phyloP scores from a whole-genome alignment of 2,797 vertebrate species.

The Myotis myotis region DNA sequence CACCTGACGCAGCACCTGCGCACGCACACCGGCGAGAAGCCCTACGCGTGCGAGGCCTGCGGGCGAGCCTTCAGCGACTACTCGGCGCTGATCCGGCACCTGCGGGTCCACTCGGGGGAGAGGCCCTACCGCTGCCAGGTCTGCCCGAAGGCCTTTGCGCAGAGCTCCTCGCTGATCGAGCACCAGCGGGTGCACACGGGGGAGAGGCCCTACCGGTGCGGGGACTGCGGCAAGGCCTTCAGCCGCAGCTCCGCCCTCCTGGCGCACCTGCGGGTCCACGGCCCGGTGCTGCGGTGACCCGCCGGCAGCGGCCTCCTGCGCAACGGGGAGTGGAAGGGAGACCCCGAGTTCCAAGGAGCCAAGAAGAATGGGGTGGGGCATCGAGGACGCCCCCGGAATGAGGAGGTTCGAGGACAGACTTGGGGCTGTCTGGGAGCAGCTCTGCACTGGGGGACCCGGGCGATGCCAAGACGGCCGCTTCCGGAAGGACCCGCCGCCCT shows the following conservation, averaged over 20 bases:
- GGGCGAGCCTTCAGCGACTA: slow-evolving; percentile 48
- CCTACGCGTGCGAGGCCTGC: neutral
- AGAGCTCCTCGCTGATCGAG: slow-evolving; percentile 16
- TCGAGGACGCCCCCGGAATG: neutral
- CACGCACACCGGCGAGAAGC: slow-evolving; percentile 35
- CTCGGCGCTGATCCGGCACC: slow-evolving; percentile 26
- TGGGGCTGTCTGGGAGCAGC: neutral
- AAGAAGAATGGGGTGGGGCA: no score
- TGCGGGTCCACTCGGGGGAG: slow-evolving; percentile 45
- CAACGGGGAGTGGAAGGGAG: neutral
- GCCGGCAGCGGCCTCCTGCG: no score
- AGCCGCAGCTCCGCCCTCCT: slow-evolving; percentile 2
- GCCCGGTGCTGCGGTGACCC: neutral
- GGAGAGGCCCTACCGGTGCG: neutral
- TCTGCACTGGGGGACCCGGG: neutral
- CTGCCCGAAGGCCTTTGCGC: slow-evolving; percentile 6
- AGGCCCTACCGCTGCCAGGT: slow-evolving; percentile 21
- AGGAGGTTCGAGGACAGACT: neutral
- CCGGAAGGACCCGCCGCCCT: neutral
- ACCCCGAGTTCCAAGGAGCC: neutral
- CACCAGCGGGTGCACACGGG: neutral
- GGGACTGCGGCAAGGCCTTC: slow-evolving; percentile 33
- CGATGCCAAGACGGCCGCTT: neutral
- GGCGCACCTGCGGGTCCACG: neutral
- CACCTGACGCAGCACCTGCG: slow-evolving; percentile 39